Evolutionary conservation across 2,888 invertebrate genomes (phyloP), one percentile per base, ranked within the genome.

Genomic region (Philhelius pedissequus): DNA sequence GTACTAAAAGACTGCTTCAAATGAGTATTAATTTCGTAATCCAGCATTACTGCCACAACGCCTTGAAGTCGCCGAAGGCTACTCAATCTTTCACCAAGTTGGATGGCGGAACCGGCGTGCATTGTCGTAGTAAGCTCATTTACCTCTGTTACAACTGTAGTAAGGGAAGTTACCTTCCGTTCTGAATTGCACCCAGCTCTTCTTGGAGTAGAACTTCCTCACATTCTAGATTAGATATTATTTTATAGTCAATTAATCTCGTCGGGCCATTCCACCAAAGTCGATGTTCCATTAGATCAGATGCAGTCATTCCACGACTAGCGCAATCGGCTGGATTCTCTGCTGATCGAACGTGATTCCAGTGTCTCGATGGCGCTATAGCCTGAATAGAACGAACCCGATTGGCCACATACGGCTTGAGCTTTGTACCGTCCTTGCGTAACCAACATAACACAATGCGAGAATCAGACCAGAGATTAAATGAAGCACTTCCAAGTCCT

Each of bases 341-440:
- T 0, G 43, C 45, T 5, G 86, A 73, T 6, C 70, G 62, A 1
- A 88, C 80, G 69, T 88, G 87, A 8, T 75, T 56, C 87, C 87
- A 88, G 9, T 32, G n/a, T 1, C 60, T 73, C 11, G 40, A 27
- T 25, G 73, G 58, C 0, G 71, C 70, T 0, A 76, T 40, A 8
- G 60, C 32, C 18, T 76, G 76, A 25, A 25, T 25, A 3, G 3
- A 5, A 3, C 5, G 3, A 4, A 25, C 25, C 5, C 25, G 3
- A 25, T 66, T 48, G 1, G 71, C 15, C 7, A 27, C 56, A 9
- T 45, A 60, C 0, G 15, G 58, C 25, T 75, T 75, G 7, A 43
- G 30, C 3, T 8, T 20, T 0, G 4, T 11, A 5, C 50, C 20
- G 4, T 35, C 27, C 27, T 71, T 66, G 4, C 43, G 66, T 22